Base-by-base conservation (phyloP, 2,888 invertebrate genomes). In the Panorpa germanica region DNA sequence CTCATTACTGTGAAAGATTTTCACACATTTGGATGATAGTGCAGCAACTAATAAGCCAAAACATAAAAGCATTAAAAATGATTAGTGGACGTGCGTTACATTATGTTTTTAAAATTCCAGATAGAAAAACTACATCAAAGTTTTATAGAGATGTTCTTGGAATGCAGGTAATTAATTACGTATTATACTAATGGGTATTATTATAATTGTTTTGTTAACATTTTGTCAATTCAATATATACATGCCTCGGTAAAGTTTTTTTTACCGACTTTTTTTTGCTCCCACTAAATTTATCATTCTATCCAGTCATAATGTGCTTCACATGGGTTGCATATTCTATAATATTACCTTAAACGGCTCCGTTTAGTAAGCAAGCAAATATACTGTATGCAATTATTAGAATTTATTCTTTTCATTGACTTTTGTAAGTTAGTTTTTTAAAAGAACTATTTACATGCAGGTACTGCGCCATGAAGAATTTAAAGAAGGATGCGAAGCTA, bases 391-490 rank as follows among this genome's bases (percentile, higher is more conserved):
- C n/a, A n/a, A n/a, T n/a, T n/a, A n/a, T n/a, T n/a, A n/a, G n/a
- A n/a, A n/a, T n/a, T n/a, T n/a, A n/a, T n/a, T n/a, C n/a, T n/a
- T n/a, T n/a, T n/a, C n/a, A n/a, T n/a, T n/a, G n/a, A n/a, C n/a
- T n/a, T n/a, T n/a, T n/a, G n/a, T n/a, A n/a, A 25, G 27, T 20
- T 25, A 13, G 18, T 23, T 26, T 29, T 32, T 34, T 24, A 28
- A 14, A 10, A 14, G 33, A 27, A 17, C 11, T 14, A 13, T 16
- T 28, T 12, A 19, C 37, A 43, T 44, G 17, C 37, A 85, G 86
- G 76, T 93, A 30, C 57, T 93, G 35, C 67, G 96, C 34, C 96
- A 98, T 59, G 96, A 96, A 55, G 96, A 98, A 55, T 98, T 98
- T 52, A 71, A 74, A 37, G 82, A 93, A 52, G 95, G 93, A 3